phyloP scores from a whole-genome alignment of 2,113 vertebrate species.

The Cavia aperea region DNA sequence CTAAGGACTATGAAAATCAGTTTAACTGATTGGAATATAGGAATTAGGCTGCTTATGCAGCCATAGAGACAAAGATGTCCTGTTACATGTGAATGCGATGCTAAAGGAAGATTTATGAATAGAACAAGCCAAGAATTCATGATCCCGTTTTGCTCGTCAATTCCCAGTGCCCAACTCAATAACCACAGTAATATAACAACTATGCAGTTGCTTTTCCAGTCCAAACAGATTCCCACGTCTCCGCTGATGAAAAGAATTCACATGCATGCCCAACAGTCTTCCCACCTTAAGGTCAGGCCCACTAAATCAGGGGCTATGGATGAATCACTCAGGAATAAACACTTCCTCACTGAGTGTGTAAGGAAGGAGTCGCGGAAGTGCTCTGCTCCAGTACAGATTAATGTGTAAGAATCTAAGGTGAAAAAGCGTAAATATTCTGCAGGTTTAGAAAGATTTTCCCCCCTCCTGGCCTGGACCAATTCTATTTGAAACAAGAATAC shows the following conservation, averaged over 20 bases:
- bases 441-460: neutral
- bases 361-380: neutral
- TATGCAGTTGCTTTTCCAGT: neutral
- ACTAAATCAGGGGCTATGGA: neutral
- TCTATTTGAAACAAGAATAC: neutral
- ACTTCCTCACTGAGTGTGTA: neutral
- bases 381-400: neutral
- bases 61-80: neutral
- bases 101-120: conserved; percentile 9
- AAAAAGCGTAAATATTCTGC: neutral
- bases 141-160: neutral
- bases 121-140: conserved; percentile 6
- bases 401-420: neutral
- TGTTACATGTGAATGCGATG: neutral
- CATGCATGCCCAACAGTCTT: neutral
- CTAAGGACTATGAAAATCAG: neutral
- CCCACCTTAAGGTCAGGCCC: neutral
- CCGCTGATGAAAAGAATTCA: neutral
- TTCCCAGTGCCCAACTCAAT: neutral
- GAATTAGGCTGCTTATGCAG: neutral
- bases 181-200: neutral
- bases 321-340: neutral
- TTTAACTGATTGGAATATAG: neutral
- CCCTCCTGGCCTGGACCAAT: neutral
- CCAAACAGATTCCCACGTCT: neutral